Evolutionary conservation across 2,888 invertebrate species (phyloP).

Genomic region (Myathropa florea): DNA sequence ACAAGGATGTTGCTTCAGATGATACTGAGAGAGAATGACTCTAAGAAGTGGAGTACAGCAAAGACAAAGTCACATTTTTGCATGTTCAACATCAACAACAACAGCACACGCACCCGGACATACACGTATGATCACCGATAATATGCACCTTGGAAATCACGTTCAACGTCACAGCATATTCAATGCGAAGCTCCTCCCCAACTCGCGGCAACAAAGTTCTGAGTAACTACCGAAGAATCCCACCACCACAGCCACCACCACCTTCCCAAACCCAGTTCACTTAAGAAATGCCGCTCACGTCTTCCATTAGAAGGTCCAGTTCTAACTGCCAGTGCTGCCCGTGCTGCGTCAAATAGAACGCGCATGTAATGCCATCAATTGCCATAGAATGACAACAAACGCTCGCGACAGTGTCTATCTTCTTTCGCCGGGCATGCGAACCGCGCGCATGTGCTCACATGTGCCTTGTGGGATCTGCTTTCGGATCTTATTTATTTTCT

Average conservation of each 20-base stretch:
- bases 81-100: no score
- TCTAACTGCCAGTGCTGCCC: slow-evolving; percentile 15
- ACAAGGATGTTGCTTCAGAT: no score
- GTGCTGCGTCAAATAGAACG: slow-evolving; percentile 8
- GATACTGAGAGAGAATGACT: no score
- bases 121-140: not conserved
- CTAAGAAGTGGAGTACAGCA: no score
- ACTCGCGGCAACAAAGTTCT: no score
- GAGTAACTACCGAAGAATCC: not conserved
- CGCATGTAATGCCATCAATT: slow-evolving; percentile 44
- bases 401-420: slow-evolving; percentile 41
- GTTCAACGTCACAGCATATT: not conserved
- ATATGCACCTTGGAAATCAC: not conserved
- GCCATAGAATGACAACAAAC: slow-evolving; percentile 42
- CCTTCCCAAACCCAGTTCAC: not conserved
- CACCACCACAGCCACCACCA: not conserved
- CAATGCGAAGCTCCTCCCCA: not conserved
- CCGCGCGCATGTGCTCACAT: slow-evolving; percentile 17
- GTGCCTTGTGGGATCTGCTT: not conserved
- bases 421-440: slow-evolving; percentile 44
- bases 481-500: not conserved
- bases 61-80: no score
- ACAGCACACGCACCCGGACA: not conserved
- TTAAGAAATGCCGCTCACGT: slow-evolving; percentile 18
- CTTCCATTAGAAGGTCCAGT: slow-evolving; percentile 26